phyloP scores from a whole-genome alignment of 2,888 invertebrate species.

The Anoplius nigerrimus region DNA sequence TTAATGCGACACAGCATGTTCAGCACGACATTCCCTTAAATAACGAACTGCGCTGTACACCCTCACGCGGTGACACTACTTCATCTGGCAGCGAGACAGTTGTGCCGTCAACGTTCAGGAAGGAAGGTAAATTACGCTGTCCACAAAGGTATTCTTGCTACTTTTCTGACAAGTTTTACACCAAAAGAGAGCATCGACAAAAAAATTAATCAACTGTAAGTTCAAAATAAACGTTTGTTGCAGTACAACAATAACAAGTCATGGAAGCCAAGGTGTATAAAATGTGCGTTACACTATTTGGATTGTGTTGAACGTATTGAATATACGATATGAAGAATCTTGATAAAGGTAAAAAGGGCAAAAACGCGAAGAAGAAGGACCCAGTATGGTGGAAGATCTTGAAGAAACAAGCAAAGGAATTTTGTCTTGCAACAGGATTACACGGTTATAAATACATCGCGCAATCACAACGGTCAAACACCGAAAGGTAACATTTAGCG shows the following conservation, averaged over 20 bases:
- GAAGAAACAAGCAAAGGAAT: conserved; percentile 75
- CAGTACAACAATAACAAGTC: too few species aligned
- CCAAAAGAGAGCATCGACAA: too few species aligned
- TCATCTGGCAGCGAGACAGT: conserved; percentile 1
- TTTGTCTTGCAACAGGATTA: conserved; percentile 82
- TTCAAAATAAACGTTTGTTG: too few species aligned
- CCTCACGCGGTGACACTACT: not conserved
- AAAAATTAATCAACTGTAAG: too few species aligned
- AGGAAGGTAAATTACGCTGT: not conserved
- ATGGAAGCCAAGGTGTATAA: too few species aligned
- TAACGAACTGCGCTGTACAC: conserved; percentile 6
- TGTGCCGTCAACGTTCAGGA: conserved; percentile 3
- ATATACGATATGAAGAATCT: too few species aligned
- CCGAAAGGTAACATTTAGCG: conserved; percentile 77
- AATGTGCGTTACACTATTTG: too few species aligned
- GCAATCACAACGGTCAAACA: conserved; percentile 77
- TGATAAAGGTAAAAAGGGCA: not conserved
- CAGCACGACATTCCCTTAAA: conserved; percentile 19
- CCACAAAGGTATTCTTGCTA: too few species aligned
- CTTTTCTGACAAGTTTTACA: too few species aligned
- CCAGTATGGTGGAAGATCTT: conserved; percentile 31
- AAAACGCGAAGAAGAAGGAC: not conserved
- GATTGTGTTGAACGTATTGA: too few species aligned
- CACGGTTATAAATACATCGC: conserved; percentile 84
- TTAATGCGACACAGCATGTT: conserved; percentile 47